A percentile compares a stretch with the other conserved stretches of the same genome.
phyloP scores from a whole-genome alignment of 2,888 invertebrate species.

The Pteria penguin region DNA sequence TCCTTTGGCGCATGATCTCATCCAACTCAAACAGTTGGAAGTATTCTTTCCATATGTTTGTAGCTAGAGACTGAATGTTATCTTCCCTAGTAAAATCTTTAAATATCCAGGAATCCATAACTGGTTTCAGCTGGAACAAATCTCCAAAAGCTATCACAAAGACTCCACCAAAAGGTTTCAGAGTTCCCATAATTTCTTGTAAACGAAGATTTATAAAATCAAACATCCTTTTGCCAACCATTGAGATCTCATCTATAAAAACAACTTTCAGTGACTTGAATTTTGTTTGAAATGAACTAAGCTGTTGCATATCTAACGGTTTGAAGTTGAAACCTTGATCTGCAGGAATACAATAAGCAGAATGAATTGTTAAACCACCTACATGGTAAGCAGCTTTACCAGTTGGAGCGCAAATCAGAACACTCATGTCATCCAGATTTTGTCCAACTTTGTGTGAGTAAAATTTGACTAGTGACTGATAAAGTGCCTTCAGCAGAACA shows the following conservation, averaged over 20 bases:
- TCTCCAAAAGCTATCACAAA: slow-evolving; percentile 49
- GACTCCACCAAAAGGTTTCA: slow-evolving; percentile 45
- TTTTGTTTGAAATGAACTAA: slow-evolving; percentile 40
- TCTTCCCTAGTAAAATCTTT: slow-evolving; percentile 3
- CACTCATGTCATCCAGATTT: slow-evolving; percentile 34
- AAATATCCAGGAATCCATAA: slow-evolving; percentile 52
- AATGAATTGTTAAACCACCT: slow-evolving; percentile 41
- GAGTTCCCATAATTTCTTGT: slow-evolving; percentile 45
- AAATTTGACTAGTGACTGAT: slow-evolving; percentile 40
- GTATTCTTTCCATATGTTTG: slow-evolving; percentile 46
- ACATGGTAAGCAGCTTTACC: slow-evolving; percentile 52
- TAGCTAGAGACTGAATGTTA: slow-evolving; percentile 24
- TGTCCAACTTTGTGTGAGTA: slow-evolving; percentile 27
- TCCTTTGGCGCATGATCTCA: slow-evolving; percentile 54
- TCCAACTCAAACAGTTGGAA: slow-evolving; percentile 49
- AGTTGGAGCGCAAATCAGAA: slow-evolving; percentile 47
- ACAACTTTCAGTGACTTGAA: slow-evolving; percentile 40
- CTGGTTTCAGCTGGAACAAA: slow-evolving; percentile 51
- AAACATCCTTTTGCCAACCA: slow-evolving; percentile 52
- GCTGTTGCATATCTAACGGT: slow-evolving; percentile 44
- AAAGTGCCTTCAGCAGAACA: slow-evolving; percentile 33
- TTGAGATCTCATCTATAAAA: slow-evolving; percentile 57
- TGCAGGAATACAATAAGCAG: slow-evolving; percentile 45
- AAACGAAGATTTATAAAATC: slow-evolving; percentile 50
- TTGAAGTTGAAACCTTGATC: slow-evolving; percentile 47